Conservation (phyloP, 2,888 invertebrate species). For the Axea sp. region DNA sequence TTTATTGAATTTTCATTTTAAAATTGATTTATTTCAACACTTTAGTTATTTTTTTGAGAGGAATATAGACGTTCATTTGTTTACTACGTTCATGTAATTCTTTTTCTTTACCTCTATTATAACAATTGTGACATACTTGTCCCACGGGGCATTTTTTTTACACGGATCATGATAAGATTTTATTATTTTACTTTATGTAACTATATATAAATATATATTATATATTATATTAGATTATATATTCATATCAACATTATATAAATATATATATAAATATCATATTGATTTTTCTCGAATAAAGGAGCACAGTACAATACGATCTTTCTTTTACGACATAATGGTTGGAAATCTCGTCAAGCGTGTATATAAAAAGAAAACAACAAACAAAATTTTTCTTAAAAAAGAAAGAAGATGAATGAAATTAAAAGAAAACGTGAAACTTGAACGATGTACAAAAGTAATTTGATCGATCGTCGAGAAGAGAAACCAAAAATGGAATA, state of each 20-base stretch:
- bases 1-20: too few relatives aligned
- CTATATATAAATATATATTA: conserved; percentile 65
- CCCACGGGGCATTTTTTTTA: conserved; percentile 12
- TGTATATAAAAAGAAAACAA: conserved; percentile 28
- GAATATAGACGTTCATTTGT: too few relatives aligned
- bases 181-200: conserved; percentile 63
- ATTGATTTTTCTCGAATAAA: conserved; percentile 52
- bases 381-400: background rate
- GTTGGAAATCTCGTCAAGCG: conserved; percentile 26
- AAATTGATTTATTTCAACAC: background rate
- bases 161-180: conserved; percentile 33
- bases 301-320: conserved; percentile 55
- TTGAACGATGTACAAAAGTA: conserved; percentile 21
- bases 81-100: too few relatives aligned
- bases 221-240: conserved; percentile 68
- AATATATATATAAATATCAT: conserved; percentile 46
- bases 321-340: conserved; percentile 47
- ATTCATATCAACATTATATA: conserved; percentile 69
- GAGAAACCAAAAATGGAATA: conserved; percentile 9
- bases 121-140: too few relatives aligned
- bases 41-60: too few relatives aligned
- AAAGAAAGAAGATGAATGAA: background rate
- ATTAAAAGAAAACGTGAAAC: conserved; percentile 1
- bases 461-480: conserved; percentile 9
- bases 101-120: too few relatives aligned